A percentile compares a stretch with the other conserved stretches of the same genome.
phyloP scores from a whole-genome alignment of 1,140 invertebrate genomes.

The Drosophila takahashii region DNA sequence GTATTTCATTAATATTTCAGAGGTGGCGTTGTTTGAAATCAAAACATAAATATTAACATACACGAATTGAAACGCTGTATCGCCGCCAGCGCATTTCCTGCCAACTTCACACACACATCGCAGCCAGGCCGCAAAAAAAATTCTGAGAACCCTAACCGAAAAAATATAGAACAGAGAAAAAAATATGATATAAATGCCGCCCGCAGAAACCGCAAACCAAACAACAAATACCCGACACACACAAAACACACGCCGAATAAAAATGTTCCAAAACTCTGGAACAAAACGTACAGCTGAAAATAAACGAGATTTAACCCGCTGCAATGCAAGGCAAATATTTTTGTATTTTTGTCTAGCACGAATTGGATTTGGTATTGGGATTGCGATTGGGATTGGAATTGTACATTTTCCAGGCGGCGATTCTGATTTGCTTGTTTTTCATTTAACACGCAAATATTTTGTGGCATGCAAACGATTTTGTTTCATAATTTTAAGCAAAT shows the following conservation, averaged over 20 bases:
- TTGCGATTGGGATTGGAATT: conserved; percentile 31
- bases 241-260: conserved; percentile 32
- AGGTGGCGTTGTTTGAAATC: conserved; percentile 83
- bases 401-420: conserved; percentile 39
- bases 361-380: conserved; percentile 27
- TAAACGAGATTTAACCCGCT: conserved; percentile 62
- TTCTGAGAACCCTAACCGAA: conserved; percentile 13
- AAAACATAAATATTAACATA: conserved; percentile 84
- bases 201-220: conserved; percentile 77
- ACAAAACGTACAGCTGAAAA: conserved; percentile 21
- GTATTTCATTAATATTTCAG: conserved; percentile 83
- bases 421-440: conserved; percentile 75
- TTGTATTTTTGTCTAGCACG: conserved; percentile 78
- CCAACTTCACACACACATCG: conserved; percentile 20
- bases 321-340: conserved; percentile 79
- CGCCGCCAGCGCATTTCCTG: conserved; percentile 73
- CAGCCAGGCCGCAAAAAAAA: conserved; percentile 8
- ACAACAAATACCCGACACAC: conserved; percentile 51
- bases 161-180: conserved; percentile 33
- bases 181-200: conserved; percentile 78
- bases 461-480: conserved; percentile 61
- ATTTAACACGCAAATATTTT: conserved; percentile 70
- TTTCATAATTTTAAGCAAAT: conserved; percentile 80
- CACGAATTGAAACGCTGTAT: conserved; percentile 82
- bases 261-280: conserved; percentile 49